Base-by-base conservation (phyloP, 1,140 invertebrate species). In the Leptopilina boulardi region DNA sequence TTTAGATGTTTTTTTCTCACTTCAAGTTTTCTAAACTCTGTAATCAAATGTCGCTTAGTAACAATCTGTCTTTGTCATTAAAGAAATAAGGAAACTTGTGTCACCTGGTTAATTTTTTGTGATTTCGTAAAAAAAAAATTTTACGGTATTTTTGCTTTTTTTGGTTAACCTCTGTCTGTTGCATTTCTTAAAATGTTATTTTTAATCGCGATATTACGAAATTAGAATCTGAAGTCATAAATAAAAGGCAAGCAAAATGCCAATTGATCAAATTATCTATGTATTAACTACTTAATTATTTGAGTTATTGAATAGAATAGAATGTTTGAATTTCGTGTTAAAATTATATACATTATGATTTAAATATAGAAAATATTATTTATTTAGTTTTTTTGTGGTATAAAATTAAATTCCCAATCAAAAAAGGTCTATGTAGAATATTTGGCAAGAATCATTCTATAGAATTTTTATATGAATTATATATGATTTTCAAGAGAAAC, bases 1-100 rank as follows among this genome's bases (percentile, higher is more conserved):
- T 66, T 66, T 26, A 66, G 59, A 34, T 30, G 26, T 30, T 66
- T 66, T 66, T 66, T 66, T 34, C 59, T 66, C 59, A 66, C 59
- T 23, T 34, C 59, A 15, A n/a, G 6, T 34, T 30, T 66, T 66
- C 59, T 66, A 66, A 66, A 6, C 21, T 66, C 26, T 21, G 26
- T 13, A 66, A 66, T 66, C 26, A 66, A 66, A 66, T n/a, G 23
- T 66, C 59, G 23, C 26, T 66, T 30, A 66, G 59, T 30, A 13
- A 13, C 15, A 18, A 66, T 30, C 26, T 66, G 23, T 30, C 59
- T 30, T 9, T 1, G 15, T 66, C 26, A 26, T 66, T 66, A 59
- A 11, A 26, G 4, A 1, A 15, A 9, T 26, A 59, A 59, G n/a
- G n/a, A 59, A 59, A 59, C 26, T 30, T 66, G 56, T 66, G 56